Evolutionary conservation across 2,888 invertebrate species (phyloP).

Genomic region (Morpho deidamia): DNA sequence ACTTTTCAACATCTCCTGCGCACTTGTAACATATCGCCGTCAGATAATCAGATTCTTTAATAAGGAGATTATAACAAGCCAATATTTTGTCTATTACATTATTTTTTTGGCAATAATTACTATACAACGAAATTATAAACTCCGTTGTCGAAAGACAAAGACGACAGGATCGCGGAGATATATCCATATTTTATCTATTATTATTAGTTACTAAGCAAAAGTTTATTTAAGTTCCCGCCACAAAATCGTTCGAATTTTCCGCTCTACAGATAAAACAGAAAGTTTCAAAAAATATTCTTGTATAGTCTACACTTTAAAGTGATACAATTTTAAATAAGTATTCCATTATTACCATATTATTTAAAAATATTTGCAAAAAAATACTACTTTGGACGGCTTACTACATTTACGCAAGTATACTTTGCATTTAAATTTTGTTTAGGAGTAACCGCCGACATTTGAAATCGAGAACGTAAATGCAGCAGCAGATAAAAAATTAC

Average conservation of each 20-base stretch:
- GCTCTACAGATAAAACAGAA: conserved; percentile 23
- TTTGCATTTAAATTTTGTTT: conserved; percentile 36
- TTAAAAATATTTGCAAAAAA: conserved; percentile 40
- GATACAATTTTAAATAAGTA: conserved; percentile 10
- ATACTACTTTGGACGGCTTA: conserved; percentile 65
- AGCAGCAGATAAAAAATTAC: conserved; percentile 5
- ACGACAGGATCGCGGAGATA: conserved; percentile 52
- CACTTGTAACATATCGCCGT: conserved; percentile 61
- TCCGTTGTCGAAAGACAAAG: conserved; percentile 57
- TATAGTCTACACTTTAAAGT: conserved; percentile 19
- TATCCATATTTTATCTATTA: conserved; percentile 43
- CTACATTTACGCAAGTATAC: conserved; percentile 51
- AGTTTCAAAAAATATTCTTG: conserved; percentile 20
- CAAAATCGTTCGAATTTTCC: conserved; percentile 11
- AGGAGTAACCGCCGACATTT: conserved; percentile 18
- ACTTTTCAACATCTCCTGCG: conserved; percentile 55
- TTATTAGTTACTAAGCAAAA: conserved; percentile 8
- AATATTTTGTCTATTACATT: conserved; percentile 57
- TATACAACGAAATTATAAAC: conserved; percentile 57
- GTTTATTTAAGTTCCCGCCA: conserved; percentile 31
- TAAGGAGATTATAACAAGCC: conserved; percentile 51
- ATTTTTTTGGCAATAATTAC: conserved; percentile 48
- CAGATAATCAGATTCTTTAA: conserved; percentile 52
- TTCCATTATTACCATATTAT: conserved; percentile 1
- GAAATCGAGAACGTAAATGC: conserved; percentile 10